Conservation (phyloP, 2,113 vertebrate species). For the Psilopsiagon aurifrons region DNA sequence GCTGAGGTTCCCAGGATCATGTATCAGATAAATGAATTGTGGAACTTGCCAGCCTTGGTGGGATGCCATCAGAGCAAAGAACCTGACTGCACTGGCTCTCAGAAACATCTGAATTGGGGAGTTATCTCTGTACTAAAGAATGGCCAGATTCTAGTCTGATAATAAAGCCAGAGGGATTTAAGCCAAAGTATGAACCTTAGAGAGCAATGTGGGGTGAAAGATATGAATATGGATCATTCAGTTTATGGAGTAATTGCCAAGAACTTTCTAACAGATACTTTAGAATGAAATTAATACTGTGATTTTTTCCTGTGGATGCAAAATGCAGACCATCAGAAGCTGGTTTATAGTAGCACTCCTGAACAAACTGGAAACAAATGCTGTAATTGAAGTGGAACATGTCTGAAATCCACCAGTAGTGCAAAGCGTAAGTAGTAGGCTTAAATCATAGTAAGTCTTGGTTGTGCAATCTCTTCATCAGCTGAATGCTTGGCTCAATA, state of each 20-base stretch:
- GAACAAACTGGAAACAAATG: background rate
- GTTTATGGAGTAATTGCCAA: background rate
- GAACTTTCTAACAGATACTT: background rate
- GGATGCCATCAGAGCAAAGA: background rate
- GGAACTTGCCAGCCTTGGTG: slow-evolving; percentile 16
- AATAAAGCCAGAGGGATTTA: slow-evolving; percentile 11
- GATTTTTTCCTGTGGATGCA: background rate
- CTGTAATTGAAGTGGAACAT: background rate
- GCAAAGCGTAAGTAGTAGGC: background rate
- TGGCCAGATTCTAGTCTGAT: slow-evolving; percentile 13
- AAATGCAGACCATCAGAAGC: background rate
- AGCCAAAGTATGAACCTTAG: slow-evolving; percentile 11
- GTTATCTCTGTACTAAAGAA: slow-evolving; percentile 17
- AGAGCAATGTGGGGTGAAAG: background rate
- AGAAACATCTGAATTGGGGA: background rate
- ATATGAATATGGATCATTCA: background rate
- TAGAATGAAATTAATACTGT: background rate
- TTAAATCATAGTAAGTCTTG: background rate
- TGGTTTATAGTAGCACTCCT: background rate
- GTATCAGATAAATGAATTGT: background rate
- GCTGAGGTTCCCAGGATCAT: background rate
- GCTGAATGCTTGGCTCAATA: background rate
- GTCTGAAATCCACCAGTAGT: background rate
- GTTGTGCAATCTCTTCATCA: background rate
- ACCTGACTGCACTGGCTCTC: background rate